Evolutionary conservation across 2,797 vertebrate species (phyloP).

Genomic region (Zalophus californianus): DNA sequence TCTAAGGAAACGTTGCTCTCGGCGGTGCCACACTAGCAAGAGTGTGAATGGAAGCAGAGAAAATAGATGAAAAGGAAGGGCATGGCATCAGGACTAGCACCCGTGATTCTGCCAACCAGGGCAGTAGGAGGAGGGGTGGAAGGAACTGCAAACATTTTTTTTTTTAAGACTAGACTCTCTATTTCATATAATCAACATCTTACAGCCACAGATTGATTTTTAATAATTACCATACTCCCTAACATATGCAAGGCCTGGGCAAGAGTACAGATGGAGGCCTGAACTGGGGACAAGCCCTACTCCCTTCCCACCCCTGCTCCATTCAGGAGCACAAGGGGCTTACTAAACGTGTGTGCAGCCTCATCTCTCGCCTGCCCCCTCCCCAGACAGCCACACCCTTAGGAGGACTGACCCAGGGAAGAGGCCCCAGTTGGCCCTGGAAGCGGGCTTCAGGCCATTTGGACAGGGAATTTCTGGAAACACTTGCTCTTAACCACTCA

Average conservation of each 20-base stretch:
- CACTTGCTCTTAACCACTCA: neutral
- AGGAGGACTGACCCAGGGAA: neutral
- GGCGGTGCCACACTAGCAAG: slow-evolving; percentile 34
- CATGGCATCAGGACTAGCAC: neutral
- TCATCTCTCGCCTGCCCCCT: neutral
- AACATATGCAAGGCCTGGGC: neutral
- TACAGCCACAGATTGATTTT: slow-evolving; percentile 47
- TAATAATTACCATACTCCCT: neutral
- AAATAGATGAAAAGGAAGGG: slow-evolving; percentile 44
- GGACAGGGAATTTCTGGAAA: slow-evolving; percentile 15
- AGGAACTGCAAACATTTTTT: neutral
- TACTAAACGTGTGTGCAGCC: neutral
- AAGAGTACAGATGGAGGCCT: neutral
- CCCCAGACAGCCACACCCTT: neutral
- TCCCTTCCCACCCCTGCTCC: neutral
- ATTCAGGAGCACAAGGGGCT: neutral
- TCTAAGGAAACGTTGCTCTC: slow-evolving; percentile 72
- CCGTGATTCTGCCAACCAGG: neutral
- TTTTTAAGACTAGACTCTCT: neutral
- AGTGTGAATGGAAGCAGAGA: slow-evolving; percentile 37
- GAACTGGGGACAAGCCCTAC: neutral
- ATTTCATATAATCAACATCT: slow-evolving; percentile 11
- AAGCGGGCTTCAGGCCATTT: neutral
- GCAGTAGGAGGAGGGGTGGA: neutral
- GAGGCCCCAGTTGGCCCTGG: neutral